Base-by-base conservation (phyloP, 2,888 invertebrate genomes). In the Agrochola circellaris region DNA sequence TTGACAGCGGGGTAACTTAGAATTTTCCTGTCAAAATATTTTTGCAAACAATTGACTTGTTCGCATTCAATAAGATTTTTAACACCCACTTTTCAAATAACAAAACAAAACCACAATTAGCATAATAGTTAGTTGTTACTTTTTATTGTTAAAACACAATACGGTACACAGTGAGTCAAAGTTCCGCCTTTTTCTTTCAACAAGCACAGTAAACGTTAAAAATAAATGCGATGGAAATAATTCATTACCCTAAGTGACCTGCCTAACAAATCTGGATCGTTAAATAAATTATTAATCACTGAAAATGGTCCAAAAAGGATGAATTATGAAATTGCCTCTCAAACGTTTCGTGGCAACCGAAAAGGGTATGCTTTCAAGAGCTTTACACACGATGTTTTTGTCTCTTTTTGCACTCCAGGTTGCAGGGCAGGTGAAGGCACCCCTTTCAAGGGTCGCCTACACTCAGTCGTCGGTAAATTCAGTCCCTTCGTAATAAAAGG, bases 101-200 rank as follows among this genome's bases (percentile, higher is more conserved):
- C 95, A 95, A 96, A 96, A 95, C 94, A 94, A 95, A 96, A 96
- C 96, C 96, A 96, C 96, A 96, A 96, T 96, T 96, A 96, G 96
- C 96, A 95, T 96, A 96, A 95, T 94, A 91, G 94, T 92, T 94
- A 93, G 91, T 94, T 94, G 89, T 88, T 88, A 88, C 82, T 73
- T 87, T 86, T 82, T 82, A 92, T 93, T 91, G 90, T 91, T 82
- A 61, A 75, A 74, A 74, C 54, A 82, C 77, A 85, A 87, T 85
- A 75, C 73, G 68, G 2, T 42, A 64, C 58, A 77, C 67, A 80
- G 77, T 80, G 71, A 73, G 65, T 34, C 48, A n/a, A 60, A 54
- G 72, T 62, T 48, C 70, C 74, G 73, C 81, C 73, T 78, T 73
- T 79, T 87, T 86, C 67, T 26, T 65, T 60, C 42, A 67, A 68